Evolutionary conservation across 1,140 invertebrate species (phyloP).

Genomic region (Drosophila leontia): DNA sequence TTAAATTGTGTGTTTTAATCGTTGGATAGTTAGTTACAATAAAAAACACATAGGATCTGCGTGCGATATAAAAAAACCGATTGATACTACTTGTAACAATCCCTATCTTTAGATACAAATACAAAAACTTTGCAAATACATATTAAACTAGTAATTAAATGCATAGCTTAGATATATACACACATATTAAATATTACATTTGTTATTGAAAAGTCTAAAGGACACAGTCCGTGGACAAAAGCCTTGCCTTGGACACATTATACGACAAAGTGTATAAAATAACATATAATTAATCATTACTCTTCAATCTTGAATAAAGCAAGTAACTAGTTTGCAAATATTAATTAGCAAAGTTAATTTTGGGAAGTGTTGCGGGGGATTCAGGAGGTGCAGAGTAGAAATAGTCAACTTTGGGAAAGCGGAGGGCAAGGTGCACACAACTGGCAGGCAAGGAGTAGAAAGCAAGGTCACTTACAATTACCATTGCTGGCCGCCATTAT

Average conservation of each 20-base stretch:
- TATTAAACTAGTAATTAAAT: not conserved
- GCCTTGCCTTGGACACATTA: no score
- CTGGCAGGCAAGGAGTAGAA: conserved; percentile 16
- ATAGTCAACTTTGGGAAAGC: not conserved
- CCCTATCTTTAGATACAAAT: no score
- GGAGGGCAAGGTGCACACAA: not conserved
- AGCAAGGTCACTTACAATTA: conserved; percentile 69
- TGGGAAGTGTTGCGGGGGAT: not conserved
- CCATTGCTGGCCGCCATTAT: conserved; percentile 74
- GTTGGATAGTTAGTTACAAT: no score
- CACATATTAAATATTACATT: not conserved
- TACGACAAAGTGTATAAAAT: not conserved
- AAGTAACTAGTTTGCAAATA: not conserved
- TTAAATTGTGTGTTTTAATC: no score
- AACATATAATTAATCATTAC: not conserved
- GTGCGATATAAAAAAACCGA: no score
- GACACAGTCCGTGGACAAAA: not conserved
- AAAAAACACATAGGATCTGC: no score
- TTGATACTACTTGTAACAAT: no score
- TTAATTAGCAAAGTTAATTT: not conserved
- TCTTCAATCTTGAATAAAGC: not conserved
- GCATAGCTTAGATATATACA: no score
- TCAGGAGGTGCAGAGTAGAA: conserved; percentile 1
- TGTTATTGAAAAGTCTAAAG: not conserved
- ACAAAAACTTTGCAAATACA: no score